Conservation (phyloP, 64 coral and sea anemone genomes). For the Montipora capricornis region DNA sequence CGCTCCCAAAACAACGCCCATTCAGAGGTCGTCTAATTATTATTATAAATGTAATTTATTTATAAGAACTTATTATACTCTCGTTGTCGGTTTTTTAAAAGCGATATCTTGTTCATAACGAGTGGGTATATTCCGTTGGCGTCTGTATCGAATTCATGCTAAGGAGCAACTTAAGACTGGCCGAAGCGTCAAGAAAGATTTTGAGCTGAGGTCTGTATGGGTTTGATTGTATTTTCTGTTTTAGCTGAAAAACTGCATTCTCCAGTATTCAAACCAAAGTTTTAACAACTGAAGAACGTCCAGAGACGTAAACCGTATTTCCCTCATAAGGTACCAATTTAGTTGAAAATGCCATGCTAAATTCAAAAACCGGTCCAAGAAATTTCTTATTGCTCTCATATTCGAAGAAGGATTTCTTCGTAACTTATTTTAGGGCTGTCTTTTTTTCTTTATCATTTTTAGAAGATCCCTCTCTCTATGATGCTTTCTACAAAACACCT, state of each 20-base stretch:
- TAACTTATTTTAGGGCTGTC: no score
- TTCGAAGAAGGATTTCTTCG: no score
- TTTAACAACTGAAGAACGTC: no score
- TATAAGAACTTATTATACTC: constrained; percentile 9
- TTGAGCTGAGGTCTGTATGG: not conserved
- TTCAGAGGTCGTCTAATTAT: not conserved
- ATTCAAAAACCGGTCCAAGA: no score
- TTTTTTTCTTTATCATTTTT: no score
- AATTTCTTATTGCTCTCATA: no score
- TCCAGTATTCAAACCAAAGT: not conserved
- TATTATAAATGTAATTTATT: not conserved
- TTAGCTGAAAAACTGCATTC: not conserved
- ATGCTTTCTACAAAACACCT: no score
- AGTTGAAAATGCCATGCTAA: no score
- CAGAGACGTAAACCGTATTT: no score
- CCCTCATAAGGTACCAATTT: no score
- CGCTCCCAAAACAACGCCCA: not conserved
- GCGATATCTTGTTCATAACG: not conserved
- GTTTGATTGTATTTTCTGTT: not conserved
- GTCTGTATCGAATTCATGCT: not conserved
- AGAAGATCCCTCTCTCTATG: no score
- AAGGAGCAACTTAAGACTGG: not conserved
- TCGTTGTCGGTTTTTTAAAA: not conserved
- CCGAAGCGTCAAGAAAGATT: not conserved
- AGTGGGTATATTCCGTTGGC: not conserved